Evolutionary conservation across 2,888 invertebrate genomes (phyloP).

Genomic region (Drosophila paramelanica): DNA sequence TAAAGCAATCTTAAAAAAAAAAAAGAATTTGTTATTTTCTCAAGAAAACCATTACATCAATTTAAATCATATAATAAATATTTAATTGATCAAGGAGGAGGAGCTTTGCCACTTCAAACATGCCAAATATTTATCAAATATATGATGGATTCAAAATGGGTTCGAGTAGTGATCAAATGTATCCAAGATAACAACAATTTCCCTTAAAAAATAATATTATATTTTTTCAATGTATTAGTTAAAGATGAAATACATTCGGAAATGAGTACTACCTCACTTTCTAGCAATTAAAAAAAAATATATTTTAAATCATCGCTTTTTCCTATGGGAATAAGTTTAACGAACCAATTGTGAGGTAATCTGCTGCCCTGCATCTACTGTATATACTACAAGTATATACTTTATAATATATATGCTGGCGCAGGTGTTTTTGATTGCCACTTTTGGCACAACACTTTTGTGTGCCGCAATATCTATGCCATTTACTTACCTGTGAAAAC

Average conservation of each 20-base stretch:
- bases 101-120: no score
- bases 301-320: background rate
- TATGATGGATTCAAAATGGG: no score
- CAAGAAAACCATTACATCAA: no score
- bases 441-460: constrained; percentile 26
- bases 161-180: no score
- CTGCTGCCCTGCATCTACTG: background rate
- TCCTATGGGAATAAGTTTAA: constrained; percentile 1
- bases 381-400: background rate
- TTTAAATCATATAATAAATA: no score
- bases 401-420: background rate
- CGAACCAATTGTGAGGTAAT: constrained; percentile 4
- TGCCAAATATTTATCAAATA: background rate
- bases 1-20: no score
- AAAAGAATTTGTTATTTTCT: no score
- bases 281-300: background rate
- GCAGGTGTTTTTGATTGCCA: constrained; percentile 34
- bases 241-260: no score
- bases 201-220: no score
- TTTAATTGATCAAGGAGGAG: no score
- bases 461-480: background rate
- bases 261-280: background rate
- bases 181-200: no score
- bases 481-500: constrained; percentile 13
- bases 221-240: no score